These are phyloP conservation scores for Trematocara marginatum DNA, from an alignment of 2,113 vertebrate genomes.

Conservation along the genomic window DNA sequence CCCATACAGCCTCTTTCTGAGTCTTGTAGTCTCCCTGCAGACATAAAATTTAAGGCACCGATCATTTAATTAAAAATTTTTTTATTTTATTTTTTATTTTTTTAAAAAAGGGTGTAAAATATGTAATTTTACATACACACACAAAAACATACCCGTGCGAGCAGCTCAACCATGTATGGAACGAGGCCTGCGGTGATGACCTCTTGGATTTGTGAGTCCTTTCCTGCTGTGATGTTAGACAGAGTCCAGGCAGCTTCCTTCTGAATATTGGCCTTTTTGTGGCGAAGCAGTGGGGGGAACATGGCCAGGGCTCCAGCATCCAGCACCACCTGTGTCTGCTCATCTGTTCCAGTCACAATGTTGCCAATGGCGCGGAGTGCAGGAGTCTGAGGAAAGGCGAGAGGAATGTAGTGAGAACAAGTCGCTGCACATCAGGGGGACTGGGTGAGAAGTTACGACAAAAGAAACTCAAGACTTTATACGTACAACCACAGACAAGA, in stretches of 20 bases:
- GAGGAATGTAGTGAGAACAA: not conserved
- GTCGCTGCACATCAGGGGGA: not conserved
- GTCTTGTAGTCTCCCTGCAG: constrained; percentile 93
- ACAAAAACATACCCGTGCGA: constrained; percentile 76
- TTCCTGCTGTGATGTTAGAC: constrained; percentile 96
- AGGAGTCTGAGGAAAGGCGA: constrained; percentile 77
- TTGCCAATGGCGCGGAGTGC: constrained; percentile 89
- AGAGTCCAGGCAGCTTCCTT: constrained; percentile 96
- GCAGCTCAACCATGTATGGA: constrained; percentile 80
- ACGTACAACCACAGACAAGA: constrained; percentile 84
- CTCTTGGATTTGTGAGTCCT: constrained; percentile 89
- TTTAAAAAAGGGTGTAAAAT: not conserved
- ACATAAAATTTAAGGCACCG: not conserved
- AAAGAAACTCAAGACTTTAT: not conserved
- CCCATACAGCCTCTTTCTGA: constrained; percentile 96
- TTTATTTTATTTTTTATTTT: too few relatives aligned
- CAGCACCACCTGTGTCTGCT: constrained; percentile 92
- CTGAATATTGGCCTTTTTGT: constrained; percentile 88
- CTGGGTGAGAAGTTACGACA: not conserved
- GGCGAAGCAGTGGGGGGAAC: constrained; percentile 81
- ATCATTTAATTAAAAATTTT: not conserved
- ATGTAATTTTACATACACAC: not conserved
- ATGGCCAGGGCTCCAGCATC: constrained; percentile 77
- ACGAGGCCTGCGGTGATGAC: constrained; percentile 87
- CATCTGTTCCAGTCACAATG: constrained; percentile 97